These are phyloP conservation scores for Procavia capensis DNA, from an alignment of 2,113 vertebrate genomes.

Conservation along the genomic window DNA sequence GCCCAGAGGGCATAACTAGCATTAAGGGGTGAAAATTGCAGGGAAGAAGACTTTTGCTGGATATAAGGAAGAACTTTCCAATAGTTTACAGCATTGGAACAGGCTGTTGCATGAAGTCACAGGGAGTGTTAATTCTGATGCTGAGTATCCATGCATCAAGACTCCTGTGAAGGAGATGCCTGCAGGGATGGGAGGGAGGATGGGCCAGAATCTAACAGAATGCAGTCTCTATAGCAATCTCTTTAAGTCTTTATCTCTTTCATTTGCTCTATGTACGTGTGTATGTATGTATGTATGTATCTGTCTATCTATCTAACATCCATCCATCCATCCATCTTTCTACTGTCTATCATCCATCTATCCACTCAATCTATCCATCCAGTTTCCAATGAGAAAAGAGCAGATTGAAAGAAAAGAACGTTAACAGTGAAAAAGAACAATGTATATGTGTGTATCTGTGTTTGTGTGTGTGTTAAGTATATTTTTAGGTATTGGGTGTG, in stretches of 20 bases:
- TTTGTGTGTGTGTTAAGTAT: background rate
- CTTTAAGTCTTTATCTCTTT: background rate
- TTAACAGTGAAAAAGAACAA: background rate
- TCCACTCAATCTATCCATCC: background rate
- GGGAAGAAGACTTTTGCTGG: background rate
- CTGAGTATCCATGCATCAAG: background rate
- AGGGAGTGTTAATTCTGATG: background rate
- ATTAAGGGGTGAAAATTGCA: conserved; percentile 34
- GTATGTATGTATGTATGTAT: background rate
- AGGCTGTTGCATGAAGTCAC: background rate
- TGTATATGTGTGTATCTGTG: background rate
- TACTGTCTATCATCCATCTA: background rate
- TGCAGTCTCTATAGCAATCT: background rate
- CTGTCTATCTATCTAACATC: background rate
- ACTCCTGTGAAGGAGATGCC: background rate
- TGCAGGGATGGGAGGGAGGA: background rate
- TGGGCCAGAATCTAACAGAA: background rate
- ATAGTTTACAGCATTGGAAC: background rate
- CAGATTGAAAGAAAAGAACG: background rate
- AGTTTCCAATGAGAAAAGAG: background rate
- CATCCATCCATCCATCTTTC: background rate
- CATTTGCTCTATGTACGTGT: background rate
- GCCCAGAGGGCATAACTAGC: conserved; percentile 28
- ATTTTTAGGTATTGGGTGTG: background rate
- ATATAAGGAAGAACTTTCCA: background rate